Evolutionary conservation across 2,113 vertebrate species (phyloP), one percentile per base, ranked within the genome.

Genomic region (Callopanchax toddi): DNA sequence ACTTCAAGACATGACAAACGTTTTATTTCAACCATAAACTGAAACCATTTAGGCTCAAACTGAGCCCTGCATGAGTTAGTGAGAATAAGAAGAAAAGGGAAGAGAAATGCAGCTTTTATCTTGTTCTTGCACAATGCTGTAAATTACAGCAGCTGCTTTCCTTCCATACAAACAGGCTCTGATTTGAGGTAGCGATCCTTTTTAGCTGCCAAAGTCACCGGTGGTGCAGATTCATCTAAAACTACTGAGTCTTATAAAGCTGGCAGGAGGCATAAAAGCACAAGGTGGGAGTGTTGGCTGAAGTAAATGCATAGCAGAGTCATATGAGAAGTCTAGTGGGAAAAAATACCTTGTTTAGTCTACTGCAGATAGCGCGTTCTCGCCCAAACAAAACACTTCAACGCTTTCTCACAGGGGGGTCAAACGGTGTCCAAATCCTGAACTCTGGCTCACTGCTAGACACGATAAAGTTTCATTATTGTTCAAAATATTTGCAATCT

Each of bases 291-390:
- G 18, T 54, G 32, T 9, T 67, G 48, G 83, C 53, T 67, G 11
- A 71, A 81, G 32, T 34, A 37, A 60, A 49, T 40, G 60, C 29
- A 60, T 36, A 22, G 64, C 36, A 50, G 75, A 72, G 39, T 73
- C 65, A 42, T 71, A 12, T 54, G 55, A 62, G 56, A 49, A 50
- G 52, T 45, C 25, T 65, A 21, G 48, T 63, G 56, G 69, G 39
- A 59, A 57, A 63, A 66, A 70, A 65, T 12, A 29, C 39, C 16
- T 16, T 20, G 86, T 86, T 89, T 82, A 85, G 83, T 87, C 85
- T 87, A 74, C 45, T 22, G 48, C 50, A 67, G 74, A 87, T 63
- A 81, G 49, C 8, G 11, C 55, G 68, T 63, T 23, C 72, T 66
- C 3, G 0, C 18, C 56, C 52, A 46, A 68, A 64, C 69, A 60